Percentiles rank a stretch among this genome's conserved stretches.
phyloP scores from a whole-genome alignment of 2,888 invertebrate species.

The Pelosia muscerda region DNA sequence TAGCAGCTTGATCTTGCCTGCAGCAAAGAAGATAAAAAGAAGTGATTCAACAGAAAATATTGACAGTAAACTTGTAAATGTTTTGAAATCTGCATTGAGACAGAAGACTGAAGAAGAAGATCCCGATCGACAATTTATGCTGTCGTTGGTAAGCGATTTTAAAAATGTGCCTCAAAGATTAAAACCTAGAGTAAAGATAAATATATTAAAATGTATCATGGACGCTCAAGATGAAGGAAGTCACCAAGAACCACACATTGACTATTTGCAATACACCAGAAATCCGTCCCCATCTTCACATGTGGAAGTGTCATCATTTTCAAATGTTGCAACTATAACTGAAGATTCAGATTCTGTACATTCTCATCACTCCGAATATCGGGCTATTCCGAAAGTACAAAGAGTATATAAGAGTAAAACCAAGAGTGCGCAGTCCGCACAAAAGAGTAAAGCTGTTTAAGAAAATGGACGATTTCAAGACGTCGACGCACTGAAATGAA shows the following conservation, averaged over 20 bases:
- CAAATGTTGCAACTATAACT: no score
- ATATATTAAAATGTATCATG: constrained; percentile 17
- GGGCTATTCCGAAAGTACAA: no score
- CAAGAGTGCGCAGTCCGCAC: no score
- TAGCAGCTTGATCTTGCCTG: background rate
- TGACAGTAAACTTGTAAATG: background rate
- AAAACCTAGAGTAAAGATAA: constrained; percentile 15
- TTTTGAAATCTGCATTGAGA: constrained; percentile 10
- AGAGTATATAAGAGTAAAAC: no score
- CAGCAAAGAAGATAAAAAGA: constrained; percentile 5
- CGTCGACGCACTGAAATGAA: no score
- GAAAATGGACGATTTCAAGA: no score
- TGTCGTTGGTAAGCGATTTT: constrained; percentile 18
- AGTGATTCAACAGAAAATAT: background rate
- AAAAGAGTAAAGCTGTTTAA: no score
- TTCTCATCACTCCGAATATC: no score
- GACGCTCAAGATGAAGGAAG: constrained; percentile 12
- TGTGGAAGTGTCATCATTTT: no score
- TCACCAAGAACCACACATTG: background rate
- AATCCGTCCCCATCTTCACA: no score
- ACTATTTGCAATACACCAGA: no score
- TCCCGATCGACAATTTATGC: constrained; percentile 15
- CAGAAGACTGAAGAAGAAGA: constrained; percentile 11
- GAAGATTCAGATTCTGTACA: no score
- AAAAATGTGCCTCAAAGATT: constrained; percentile 12